phyloP scores from a whole-genome alignment of 1,140 invertebrate genomes.

The Dufourea novaeangliae region DNA sequence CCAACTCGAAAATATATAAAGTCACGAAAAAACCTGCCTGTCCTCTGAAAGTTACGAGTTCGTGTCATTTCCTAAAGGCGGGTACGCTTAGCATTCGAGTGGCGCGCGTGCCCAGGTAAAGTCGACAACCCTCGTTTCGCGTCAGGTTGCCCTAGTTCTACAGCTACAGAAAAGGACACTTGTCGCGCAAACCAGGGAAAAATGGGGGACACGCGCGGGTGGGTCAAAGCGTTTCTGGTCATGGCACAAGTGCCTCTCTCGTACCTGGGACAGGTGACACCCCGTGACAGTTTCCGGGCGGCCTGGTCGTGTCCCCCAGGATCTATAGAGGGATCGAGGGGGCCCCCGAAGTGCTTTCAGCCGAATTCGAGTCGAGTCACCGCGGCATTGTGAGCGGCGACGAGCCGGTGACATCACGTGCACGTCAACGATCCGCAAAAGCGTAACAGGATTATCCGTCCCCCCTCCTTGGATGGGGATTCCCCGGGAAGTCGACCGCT shows the following conservation, averaged over 20 bases:
- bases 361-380: slow-evolving; percentile 42
- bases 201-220: slow-evolving; percentile 23
- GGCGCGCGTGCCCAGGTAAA: slow-evolving; percentile 20
- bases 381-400: not conserved
- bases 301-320: not conserved
- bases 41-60: too few species aligned
- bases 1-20: too few species aligned
- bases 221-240: slow-evolving; percentile 5
- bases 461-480: not conserved
- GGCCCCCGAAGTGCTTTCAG: slow-evolving; percentile 25
- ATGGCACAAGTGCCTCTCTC: slow-evolving; percentile 27
- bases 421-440: slow-evolving; percentile 62
- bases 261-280: slow-evolving; percentile 56
- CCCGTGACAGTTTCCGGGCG: slow-evolving; percentile 56
- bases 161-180: slow-evolving; percentile 31
- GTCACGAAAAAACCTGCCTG: too few species aligned
- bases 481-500: slow-evolving; percentile 49
- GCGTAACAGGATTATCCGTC: slow-evolving; percentile 68
- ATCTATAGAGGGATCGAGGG: slow-evolving; percentile 12
- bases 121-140: slow-evolving; percentile 10
- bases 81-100: not conserved
- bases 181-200: slow-evolving; percentile 30
- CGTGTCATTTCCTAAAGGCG: too few species aligned
- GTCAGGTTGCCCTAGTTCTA: not conserved
- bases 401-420: slow-evolving; percentile 59